Evolutionary conservation across 1,140 invertebrate species (phyloP).

Genomic region (Oedothorax gibbosus): DNA sequence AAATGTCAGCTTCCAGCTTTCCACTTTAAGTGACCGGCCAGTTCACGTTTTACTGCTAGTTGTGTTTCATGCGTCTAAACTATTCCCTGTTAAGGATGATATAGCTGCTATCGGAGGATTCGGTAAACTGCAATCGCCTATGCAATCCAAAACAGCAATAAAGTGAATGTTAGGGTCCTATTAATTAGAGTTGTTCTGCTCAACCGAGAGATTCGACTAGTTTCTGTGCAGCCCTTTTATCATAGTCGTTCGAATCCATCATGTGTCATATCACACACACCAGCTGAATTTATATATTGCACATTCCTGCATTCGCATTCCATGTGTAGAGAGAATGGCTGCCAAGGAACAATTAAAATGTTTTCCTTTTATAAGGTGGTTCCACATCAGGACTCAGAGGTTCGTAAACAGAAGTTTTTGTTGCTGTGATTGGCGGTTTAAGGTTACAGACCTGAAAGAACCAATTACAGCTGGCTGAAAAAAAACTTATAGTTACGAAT

Average conservation of each 20-base stretch:
- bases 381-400: too few relatives aligned
- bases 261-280: constrained; percentile 56
- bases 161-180: constrained; percentile 12
- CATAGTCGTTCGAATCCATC: constrained; percentile 40
- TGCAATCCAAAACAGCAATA: constrained; percentile 49
- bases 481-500: too few relatives aligned
- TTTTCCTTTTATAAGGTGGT: constrained; percentile 17
- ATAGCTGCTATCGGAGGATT: constrained; percentile 10
- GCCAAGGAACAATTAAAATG: constrained; percentile 57
- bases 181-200: background rate
- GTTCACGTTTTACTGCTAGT: too few relatives aligned
- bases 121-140: background rate
- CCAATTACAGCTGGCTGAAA: too few relatives aligned
- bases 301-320: constrained; percentile 59
- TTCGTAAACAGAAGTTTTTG: too few relatives aligned
- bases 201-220: background rate
- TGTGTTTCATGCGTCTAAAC: background rate
- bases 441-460: too few relatives aligned
- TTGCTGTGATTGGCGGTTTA: too few relatives aligned
- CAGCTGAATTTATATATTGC: constrained; percentile 55
- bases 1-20: too few relatives aligned
- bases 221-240: constrained; percentile 53
- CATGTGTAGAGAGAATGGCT: constrained; percentile 50
- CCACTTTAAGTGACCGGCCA: too few relatives aligned
- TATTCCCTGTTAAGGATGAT: constrained; percentile 40